Percentiles rank a stretch among this genome's conserved stretches.
These are phyloP conservation scores for Andrena fulva DNA, from an alignment of 2,888 invertebrate genomes.

Conservation along the genomic window DNA sequence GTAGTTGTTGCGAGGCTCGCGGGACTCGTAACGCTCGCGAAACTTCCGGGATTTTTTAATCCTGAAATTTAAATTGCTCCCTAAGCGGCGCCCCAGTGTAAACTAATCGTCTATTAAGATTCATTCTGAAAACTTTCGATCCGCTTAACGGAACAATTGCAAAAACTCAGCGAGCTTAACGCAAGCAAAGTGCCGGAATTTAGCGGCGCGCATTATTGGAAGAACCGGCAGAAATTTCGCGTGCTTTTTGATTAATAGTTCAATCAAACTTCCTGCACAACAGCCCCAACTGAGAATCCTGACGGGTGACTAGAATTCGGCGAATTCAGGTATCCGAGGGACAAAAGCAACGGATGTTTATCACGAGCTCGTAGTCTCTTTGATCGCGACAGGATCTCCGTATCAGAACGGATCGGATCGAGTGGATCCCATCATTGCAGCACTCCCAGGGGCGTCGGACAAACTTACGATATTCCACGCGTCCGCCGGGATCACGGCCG, in stretches of 20 bases:
- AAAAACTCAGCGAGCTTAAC: background rate
- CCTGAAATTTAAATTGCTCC: slow-evolving; percentile 21
- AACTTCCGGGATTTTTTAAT: slow-evolving; percentile 45
- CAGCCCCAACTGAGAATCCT: no score
- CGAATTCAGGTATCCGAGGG: background rate
- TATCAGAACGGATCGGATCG: slow-evolving; percentile 29
- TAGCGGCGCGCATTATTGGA: no score
- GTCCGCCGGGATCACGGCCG: slow-evolving; percentile 49
- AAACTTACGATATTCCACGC: slow-evolving; percentile 59
- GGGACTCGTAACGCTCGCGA: slow-evolving; percentile 1
- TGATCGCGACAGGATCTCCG: slow-evolving; percentile 42
- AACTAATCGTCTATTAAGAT: slow-evolving; percentile 37
- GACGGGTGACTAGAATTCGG: no score
- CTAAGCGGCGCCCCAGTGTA: background rate
- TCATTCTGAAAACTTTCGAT: slow-evolving; percentile 3
- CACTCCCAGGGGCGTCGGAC: slow-evolving; percentile 43
- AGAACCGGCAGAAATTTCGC: no score
- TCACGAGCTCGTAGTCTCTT: slow-evolving; percentile 35
- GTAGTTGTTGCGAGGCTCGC: background rate
- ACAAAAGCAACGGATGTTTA: slow-evolving; percentile 24
- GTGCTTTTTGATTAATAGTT: no score
- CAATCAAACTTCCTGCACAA: no score
- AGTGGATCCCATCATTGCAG: slow-evolving; percentile 38
- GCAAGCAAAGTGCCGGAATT: background rate
- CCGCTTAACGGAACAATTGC: slow-evolving; percentile 9